These are phyloP conservation scores for Heteractis magnifica DNA, from an alignment of 92 coral and sea anemone genomes.

Conservation along the genomic window DNA sequence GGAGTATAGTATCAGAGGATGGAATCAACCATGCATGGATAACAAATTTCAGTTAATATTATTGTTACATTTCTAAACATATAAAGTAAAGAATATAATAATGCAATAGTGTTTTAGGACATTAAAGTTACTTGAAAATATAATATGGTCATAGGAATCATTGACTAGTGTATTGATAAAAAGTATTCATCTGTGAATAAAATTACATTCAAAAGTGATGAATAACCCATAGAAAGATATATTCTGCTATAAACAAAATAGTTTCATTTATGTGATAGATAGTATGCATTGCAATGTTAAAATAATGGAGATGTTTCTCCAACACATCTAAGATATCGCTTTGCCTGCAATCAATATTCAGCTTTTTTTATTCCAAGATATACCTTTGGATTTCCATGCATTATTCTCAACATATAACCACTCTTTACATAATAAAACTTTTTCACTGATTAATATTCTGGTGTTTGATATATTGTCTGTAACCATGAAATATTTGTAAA, in stretches of 20 bases:
- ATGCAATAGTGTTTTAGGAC: not conserved
- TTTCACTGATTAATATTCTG: not conserved
- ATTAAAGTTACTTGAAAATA: not conserved
- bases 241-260: not conserved
- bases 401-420: not conserved
- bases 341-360: too few species aligned
- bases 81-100: not conserved
- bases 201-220: too few species aligned
- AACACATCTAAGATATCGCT: not conserved
- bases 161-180: not conserved
- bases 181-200: not conserved
- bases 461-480: not conserved
- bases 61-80: not conserved
- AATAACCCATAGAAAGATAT: not conserved
- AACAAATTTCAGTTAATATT: not conserved
- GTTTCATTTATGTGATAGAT: too few species aligned
- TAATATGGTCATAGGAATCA: not conserved
- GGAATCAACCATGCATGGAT: not conserved
- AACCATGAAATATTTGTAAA: not conserved
- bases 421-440: not conserved
- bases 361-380: not conserved
- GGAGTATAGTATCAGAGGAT: not conserved
- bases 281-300: too few species aligned
- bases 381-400: not conserved
- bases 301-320: too few species aligned